Evolutionary conservation across 2,113 vertebrate species (phyloP), one percentile per base, ranked within the genome.

Genomic region (Lanius ludovicianus): DNA sequence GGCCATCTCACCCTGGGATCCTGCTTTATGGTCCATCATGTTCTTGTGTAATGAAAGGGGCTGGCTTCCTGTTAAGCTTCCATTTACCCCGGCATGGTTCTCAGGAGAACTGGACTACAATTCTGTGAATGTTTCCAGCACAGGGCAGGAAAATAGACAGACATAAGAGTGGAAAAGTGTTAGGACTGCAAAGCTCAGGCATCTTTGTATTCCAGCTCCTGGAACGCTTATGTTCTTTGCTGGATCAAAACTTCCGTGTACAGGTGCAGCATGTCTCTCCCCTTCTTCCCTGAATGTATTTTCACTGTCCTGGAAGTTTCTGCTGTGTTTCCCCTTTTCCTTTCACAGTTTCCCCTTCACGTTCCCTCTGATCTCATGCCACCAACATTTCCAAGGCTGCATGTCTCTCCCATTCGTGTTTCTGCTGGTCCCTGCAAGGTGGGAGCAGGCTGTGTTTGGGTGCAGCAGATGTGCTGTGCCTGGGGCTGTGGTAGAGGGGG

Each of bases 181-280:
- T 59, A 73, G 62, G 17, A 67, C 21, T 70, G 56, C 27, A 77
- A 55, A 95, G 55, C 14, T 63, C 31, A 56, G 50, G 47, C 30
- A 46, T 19, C 74, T 78, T 86, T 69, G 18, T 63, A 74, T 64
- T 80, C 42, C 59, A 78, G 31, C 23, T 78, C 28, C 31, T 28
- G 1, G 3, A 41, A 47, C 31, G 30, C 27, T 64, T 47, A 9
- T 14, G 3, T 4, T 69, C 75, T 77, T 83, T 75, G 39, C 60
- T 74, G 52, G 11, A 41, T 84, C 42, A 80, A 65, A 83, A 55
- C 35, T 22, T 39, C 10, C 3, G 1, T 27, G 44, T n/a, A 27
- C 0, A 75, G 53, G 20, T 56, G 35, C 30, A 75, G n/a, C 6
- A 1, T 25, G 3, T 21, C 12, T 44, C 2, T 0, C 5, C 12